Evolutionary conservation across 2,888 invertebrate genomes (phyloP).

Genomic region (Conomelus anceps): DNA sequence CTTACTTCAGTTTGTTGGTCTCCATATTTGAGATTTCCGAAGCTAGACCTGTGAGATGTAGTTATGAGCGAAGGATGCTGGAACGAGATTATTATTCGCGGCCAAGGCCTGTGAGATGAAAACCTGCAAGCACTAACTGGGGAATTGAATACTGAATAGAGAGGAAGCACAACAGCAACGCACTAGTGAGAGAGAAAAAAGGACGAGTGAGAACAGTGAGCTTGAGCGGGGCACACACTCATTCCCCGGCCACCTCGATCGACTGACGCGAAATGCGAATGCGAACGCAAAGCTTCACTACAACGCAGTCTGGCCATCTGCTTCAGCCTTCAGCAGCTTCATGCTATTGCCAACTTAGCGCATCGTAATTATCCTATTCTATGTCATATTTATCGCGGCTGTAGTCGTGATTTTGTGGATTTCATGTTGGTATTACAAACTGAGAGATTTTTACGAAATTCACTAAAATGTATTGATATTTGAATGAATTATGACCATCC

Average conservation of each 20-base stretch:
- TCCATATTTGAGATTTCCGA: neutral
- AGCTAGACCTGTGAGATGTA: neutral
- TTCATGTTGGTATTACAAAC: neutral
- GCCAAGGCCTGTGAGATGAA: neutral
- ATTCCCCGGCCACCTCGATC: neutral
- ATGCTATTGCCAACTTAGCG: neutral
- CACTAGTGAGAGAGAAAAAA: neutral
- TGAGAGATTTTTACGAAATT: too few relatives aligned
- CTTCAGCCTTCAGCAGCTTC: too few relatives aligned
- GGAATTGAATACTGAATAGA: neutral
- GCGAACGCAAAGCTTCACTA: neutral
- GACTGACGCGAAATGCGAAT: neutral
- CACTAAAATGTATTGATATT: too few relatives aligned
- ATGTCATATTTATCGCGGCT: too few relatives aligned
- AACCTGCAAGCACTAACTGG: neutral
- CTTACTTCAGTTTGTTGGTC: neutral
- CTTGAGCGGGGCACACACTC: neutral
- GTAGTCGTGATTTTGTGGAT: neutral
- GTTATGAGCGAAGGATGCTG: neutral
- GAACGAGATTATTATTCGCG: neutral
- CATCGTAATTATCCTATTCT: neutral
- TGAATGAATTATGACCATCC: too few relatives aligned
- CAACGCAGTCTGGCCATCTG: neutral
- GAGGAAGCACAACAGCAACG: neutral
- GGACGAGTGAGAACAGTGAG: neutral